A percentile compares a stretch with the other conserved stretches of the same genome.
These are phyloP conservation scores for Clarias laeviceps DNA, from an alignment of 2,797 vertebrate species.

Conservation along the genomic window DNA sequence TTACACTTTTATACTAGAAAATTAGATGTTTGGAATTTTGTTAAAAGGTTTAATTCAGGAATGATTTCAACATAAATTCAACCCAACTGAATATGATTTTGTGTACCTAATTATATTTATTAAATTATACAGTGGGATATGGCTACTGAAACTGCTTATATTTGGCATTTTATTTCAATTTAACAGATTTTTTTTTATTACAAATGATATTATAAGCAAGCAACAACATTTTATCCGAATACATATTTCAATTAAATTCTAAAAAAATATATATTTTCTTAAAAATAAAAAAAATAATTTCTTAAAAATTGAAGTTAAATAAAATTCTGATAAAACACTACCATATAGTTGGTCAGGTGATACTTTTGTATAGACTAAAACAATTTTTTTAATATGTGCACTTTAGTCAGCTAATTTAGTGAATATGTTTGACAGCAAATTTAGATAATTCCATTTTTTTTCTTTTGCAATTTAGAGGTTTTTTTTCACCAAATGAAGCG, in stretches of 20 bases:
- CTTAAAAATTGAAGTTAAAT: too few species aligned
- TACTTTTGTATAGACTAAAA: too few species aligned
- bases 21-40: background rate
- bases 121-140: too few species aligned
- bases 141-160: too few species aligned
- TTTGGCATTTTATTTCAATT: too few species aligned
- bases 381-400: background rate
- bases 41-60: background rate
- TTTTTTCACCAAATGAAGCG: too few species aligned
- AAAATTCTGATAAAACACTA: background rate
- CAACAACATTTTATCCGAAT: background rate
- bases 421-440: too few species aligned
- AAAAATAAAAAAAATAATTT: too few species aligned
- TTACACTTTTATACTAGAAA: background rate
- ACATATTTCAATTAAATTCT: background rate
- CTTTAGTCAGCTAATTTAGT: too few species aligned
- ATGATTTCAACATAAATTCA: background rate
- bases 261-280: too few species aligned
- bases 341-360: background rate
- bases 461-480: too few species aligned
- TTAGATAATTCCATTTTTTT: too few species aligned
- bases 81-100: background rate
- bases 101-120: background rate
- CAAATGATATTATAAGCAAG: background rate
- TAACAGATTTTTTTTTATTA: background rate